These are phyloP conservation scores for Psammodynastes pulverulentus DNA, from an alignment of 2,113 vertebrate genomes.

Conservation along the genomic window DNA sequence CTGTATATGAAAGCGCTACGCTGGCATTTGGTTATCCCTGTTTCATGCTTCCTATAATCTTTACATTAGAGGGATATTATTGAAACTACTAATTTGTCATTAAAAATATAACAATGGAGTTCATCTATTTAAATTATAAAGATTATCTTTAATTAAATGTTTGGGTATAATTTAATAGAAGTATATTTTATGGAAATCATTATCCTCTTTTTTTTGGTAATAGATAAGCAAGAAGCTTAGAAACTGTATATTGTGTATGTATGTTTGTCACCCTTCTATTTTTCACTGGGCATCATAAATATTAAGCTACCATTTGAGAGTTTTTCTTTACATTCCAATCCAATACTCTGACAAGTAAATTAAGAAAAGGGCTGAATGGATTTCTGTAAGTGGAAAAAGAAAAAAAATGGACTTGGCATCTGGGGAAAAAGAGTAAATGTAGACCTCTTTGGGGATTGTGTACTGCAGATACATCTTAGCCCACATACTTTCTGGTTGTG, in stretches of 20 bases:
- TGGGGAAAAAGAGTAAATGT: background rate
- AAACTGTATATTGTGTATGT: background rate
- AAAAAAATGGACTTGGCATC: background rate
- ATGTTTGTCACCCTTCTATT: background rate
- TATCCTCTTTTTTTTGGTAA: background rate
- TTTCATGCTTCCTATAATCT: background rate
- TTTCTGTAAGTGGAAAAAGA: background rate
- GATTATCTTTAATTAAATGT: background rate
- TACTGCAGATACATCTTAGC: background rate
- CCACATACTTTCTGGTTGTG: background rate
- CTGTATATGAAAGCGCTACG: background rate
- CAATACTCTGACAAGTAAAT: background rate
- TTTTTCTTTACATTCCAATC: background rate
- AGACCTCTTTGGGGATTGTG: background rate
- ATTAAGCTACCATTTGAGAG: background rate
- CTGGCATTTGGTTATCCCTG: background rate
- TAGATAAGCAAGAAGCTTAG: background rate
- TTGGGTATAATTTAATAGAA: background rate
- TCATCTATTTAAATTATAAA: background rate
- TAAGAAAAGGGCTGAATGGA: background rate
- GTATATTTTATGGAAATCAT: background rate
- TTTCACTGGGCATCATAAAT: background rate
- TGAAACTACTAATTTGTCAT: background rate
- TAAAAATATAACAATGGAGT: background rate
- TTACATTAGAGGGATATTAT: background rate